Evolutionary conservation across 2,888 invertebrate genomes (phyloP).

Genomic region (Nemotelus nigrinus): DNA sequence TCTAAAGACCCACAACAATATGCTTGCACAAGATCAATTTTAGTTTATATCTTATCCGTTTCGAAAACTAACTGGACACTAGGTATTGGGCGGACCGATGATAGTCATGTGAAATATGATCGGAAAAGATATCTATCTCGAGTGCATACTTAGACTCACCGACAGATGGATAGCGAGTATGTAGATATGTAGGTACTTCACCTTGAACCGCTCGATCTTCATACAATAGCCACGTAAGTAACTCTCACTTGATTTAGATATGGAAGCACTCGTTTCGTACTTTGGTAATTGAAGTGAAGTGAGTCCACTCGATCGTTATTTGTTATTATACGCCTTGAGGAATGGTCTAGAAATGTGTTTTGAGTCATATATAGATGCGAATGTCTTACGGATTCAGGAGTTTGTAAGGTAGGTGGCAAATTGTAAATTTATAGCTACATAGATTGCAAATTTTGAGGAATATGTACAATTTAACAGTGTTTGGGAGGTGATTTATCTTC

Average conservation of each 20-base stretch:
- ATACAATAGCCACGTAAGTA: not conserved
- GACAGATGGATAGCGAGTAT: not conserved
- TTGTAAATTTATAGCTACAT: too few species aligned
- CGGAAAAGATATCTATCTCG: conserved; percentile 22
- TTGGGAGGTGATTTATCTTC: conserved; percentile 11
- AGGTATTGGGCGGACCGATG: not conserved
- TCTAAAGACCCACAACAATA: not conserved
- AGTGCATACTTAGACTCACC: conserved; percentile 5
- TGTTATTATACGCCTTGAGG: conserved; percentile 17
- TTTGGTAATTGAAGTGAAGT: conserved; percentile 23
- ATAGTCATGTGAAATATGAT: conserved; percentile 15
- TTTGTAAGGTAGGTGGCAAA: conserved; percentile 16
- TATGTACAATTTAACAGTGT: too few species aligned
- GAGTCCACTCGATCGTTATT: conserved; percentile 19
- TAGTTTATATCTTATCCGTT: not conserved
- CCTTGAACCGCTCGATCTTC: conserved; percentile 19
- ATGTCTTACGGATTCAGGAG: not conserved
- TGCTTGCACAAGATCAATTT: too few species aligned
- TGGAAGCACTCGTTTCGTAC: not conserved
- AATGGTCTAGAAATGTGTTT: too few species aligned
- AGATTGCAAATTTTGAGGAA: too few species aligned
- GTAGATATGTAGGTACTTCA: conserved; percentile 16
- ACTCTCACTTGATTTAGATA: conserved; percentile 26
- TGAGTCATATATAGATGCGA: not conserved
- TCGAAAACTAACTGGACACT: not conserved